Evolutionary conservation across 2,113 vertebrate species (phyloP).

Genomic region (Microtus oregoni): DNA sequence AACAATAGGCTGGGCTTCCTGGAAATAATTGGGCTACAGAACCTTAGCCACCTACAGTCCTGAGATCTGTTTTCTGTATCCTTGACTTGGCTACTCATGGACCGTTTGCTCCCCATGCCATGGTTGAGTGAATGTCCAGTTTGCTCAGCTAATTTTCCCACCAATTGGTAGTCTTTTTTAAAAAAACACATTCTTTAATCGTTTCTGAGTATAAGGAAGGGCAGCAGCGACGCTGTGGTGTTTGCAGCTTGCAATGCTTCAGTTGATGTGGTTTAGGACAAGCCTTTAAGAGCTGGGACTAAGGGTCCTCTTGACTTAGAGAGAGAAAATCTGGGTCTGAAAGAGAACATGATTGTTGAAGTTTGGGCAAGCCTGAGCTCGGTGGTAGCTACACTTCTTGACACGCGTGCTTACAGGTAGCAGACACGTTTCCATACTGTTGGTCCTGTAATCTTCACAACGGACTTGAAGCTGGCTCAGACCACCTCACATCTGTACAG

Average conservation of each 20-base stretch:
- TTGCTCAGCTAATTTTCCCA: not conserved
- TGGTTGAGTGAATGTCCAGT: too few relatives aligned
- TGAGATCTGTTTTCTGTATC: not conserved
- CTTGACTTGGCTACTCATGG: not conserved
- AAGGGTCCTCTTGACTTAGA: not conserved
- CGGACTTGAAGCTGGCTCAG: too few relatives aligned
- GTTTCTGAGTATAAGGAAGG: not conserved
- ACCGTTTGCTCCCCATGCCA: too few relatives aligned
- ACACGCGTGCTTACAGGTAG: not conserved
- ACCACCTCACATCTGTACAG: not conserved
- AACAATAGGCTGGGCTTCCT: too few relatives aligned
- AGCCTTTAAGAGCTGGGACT: not conserved
- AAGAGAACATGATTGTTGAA: not conserved
- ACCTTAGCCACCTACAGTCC: accelerated
- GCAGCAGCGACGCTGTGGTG: too few relatives aligned
- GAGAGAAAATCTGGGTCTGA: not conserved
- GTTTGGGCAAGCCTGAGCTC: too few relatives aligned
- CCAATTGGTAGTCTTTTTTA: not conserved
- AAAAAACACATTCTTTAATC: not conserved
- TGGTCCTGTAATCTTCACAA: not conserved
- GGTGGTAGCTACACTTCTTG: not conserved
- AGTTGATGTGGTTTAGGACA: not conserved
- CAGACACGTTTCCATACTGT: not conserved
- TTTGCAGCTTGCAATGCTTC: not conserved
- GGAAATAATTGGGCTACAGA: accelerated